Evolutionary conservation across 2,797 vertebrate species (phyloP).

Genomic region (Chrosomus eos): DNA sequence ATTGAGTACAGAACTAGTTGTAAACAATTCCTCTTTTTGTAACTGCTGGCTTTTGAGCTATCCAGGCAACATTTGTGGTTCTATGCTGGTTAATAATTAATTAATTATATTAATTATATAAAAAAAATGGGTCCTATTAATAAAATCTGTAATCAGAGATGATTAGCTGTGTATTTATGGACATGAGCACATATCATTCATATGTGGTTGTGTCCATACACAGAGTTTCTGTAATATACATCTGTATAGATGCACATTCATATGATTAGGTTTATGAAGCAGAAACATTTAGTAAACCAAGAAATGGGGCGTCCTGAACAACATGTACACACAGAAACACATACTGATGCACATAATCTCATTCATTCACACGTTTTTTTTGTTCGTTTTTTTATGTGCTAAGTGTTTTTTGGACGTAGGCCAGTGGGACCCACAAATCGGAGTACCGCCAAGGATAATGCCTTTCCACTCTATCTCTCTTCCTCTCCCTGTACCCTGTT

Average conservation of each 20-base stretch:
- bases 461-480: not conserved
- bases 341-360: not conserved
- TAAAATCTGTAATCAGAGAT: not conserved
- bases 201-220: too few relatives aligned
- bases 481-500: not conserved
- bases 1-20: too few relatives aligned
- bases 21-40: too few relatives aligned
- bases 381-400: slow-evolving; percentile 55
- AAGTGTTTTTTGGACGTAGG: slow-evolving; percentile 9
- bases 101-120: too few relatives aligned
- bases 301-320: not conserved
- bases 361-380: not conserved
- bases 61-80: not conserved
- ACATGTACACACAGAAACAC: not conserved
- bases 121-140: too few relatives aligned
- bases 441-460: not conserved
- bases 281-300: not conserved
- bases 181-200: not conserved
- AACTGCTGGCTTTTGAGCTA: not conserved
- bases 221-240: not conserved
- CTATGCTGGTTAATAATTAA: not conserved
- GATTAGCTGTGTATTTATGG: not conserved
- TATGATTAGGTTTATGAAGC: too few relatives aligned
- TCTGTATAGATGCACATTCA: not conserved
- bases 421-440: not conserved